phyloP scores from a whole-genome alignment of 2,113 vertebrate species.

The Carettochelys insculpta region DNA sequence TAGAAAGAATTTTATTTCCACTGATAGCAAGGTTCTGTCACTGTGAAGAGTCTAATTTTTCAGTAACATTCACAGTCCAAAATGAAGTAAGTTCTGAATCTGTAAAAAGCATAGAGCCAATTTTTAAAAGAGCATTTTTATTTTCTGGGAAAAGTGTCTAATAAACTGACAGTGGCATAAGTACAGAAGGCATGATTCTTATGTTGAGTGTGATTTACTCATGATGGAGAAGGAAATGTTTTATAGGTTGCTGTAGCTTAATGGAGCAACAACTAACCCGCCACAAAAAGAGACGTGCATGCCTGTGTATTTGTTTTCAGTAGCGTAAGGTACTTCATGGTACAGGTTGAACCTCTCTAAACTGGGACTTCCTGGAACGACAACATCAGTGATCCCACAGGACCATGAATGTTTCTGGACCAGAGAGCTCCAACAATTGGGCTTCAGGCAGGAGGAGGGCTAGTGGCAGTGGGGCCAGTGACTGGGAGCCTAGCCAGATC shows the following conservation, averaged over 20 bases:
- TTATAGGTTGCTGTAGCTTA: background rate
- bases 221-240: slow-evolving; percentile 25
- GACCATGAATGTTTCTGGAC: too few species aligned
- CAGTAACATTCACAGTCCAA: background rate
- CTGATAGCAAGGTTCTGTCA: background rate
- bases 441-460: too few species aligned
- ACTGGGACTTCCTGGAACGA: too few species aligned
- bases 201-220: background rate
- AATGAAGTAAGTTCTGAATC: background rate
- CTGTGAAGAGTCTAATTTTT: background rate
- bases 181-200: background rate
- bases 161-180: background rate
- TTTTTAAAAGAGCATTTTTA: background rate
- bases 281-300: background rate
- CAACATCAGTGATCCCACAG: too few species aligned
- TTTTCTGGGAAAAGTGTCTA: background rate
- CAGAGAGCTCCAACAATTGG: too few species aligned
- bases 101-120: background rate
- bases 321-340: background rate
- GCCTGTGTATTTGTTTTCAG: slow-evolving; percentile 11
- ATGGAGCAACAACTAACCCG: background rate
- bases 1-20: slow-evolving; percentile 14
- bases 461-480: too few species aligned
- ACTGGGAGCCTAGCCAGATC: too few species aligned
- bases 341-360: too few species aligned